Evolutionary conservation across 2,888 invertebrate species (phyloP), one percentile per base, ranked within the genome.

Genomic region (Anodontia alba): DNA sequence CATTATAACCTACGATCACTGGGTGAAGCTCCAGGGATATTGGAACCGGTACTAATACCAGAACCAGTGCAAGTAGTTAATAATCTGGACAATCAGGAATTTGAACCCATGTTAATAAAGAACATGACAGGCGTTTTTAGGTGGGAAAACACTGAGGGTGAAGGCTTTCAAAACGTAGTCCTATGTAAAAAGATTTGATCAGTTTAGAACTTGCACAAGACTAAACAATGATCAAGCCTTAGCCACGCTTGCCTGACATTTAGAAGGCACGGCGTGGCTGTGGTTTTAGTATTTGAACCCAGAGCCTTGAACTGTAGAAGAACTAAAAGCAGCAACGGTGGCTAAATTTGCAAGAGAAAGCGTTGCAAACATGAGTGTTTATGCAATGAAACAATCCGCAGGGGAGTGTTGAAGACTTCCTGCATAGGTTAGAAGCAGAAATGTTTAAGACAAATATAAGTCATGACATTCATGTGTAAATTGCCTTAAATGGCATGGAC

Each of bases 401-500:
- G 17, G 33, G 31, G 75, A 75, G 33, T 66, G 51, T 36, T n/a
- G 54, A 70, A 54, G n/a, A 69, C 17, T 69, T 69, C 33, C n/a
- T 76, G 17, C 17, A n/a, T 10, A 36, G 70, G 5, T 20, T 69
- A 20, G 70, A 76, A n/a, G n/a, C 26, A 17, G 76, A 76, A 31
- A 68, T 51, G 15, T 70, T 57, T 29, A 78, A 78, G 29, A 68
- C 29, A 0, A 38, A 26, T 0, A 51, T 73, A 8, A 38, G 26
- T 51, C 67, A 67, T 31, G 66, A 62, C 42, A 36, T 78, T 8
- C 73, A 73, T 54, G 69, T 73, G 8, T 69, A 78, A 38, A 73
- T 78, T 29, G 69, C 78, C n/a, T 33, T 78, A 23, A 73, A 78
- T 29, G 78, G 78, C 0, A 49, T 73, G 43, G 38, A 73, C 17